These are phyloP conservation scores for Melanotaenia nigrans DNA, from an alignment of 2,797 vertebrate species.

Conservation along the genomic window DNA sequence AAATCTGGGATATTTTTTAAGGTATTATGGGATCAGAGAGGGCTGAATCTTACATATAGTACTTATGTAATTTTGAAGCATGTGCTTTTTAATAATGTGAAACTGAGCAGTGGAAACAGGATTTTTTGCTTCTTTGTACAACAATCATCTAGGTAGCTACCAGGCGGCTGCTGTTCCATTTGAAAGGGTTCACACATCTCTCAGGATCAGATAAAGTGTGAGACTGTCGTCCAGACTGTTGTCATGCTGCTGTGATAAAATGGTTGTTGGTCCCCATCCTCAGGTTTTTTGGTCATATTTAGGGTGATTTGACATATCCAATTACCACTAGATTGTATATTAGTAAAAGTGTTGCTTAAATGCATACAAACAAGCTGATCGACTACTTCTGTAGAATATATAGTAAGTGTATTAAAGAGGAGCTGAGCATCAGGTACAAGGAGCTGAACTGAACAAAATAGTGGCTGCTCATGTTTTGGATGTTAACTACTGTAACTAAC, in stretches of 20 bases:
- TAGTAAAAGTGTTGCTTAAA: neutral
- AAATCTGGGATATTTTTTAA: neutral
- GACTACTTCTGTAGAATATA: neutral
- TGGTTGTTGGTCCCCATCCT: neutral
- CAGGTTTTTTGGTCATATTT: neutral
- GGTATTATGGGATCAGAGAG: too few relatives aligned
- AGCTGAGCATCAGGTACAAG: neutral
- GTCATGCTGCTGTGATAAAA: neutral
- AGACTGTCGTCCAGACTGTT: neutral
- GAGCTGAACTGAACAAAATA: constrained; percentile 11
- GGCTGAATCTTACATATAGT: too few relatives aligned
- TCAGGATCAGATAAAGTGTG: neutral
- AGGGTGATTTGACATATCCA: neutral
- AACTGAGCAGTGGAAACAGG: too few relatives aligned
- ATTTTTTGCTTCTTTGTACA: too few relatives aligned
- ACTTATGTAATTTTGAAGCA: too few relatives aligned
- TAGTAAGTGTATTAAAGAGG: neutral
- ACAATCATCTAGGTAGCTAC: too few relatives aligned
- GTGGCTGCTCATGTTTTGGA: neutral
- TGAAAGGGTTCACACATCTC: neutral
- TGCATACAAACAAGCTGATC: neutral
- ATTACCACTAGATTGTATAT: constrained; percentile 1
- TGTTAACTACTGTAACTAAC: too few relatives aligned
- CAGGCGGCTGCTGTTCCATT: neutral
- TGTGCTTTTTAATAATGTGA: too few relatives aligned